Conservation (phyloP, 2,113 vertebrate genomes). For the Thermophis baileyi region DNA sequence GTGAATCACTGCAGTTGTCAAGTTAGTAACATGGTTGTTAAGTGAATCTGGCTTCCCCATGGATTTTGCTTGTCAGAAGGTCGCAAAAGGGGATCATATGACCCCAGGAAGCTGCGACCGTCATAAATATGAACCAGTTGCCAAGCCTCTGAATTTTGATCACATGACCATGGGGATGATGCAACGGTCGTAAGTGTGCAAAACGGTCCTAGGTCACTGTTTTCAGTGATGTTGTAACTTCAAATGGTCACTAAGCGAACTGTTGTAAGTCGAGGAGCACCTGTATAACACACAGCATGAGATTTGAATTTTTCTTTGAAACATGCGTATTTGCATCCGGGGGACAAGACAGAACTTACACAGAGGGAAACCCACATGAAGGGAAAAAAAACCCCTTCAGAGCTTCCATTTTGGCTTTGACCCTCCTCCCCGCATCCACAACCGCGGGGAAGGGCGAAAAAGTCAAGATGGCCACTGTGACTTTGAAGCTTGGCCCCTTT, state of each 20-base stretch:
- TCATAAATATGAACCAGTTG: background rate
- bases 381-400: background rate
- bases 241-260: fast-evolving
- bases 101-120: no score
- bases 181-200: no score
- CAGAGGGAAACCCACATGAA: no score
- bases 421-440: background rate
- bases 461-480: background rate
- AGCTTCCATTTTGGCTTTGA: background rate
- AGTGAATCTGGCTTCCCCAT: background rate
- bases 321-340: background rate
- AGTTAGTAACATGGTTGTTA: background rate
- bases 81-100: no score
- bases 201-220: background rate
- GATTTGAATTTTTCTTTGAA: background rate
- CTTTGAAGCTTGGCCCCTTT: background rate
- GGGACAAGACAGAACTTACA: background rate
- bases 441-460: background rate
- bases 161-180: background rate
- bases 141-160: background rate
- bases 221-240: background rate
- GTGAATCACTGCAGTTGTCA: background rate
- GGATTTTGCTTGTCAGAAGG: no score
- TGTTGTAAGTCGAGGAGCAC: background rate
- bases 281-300: fast-evolving